Percentiles rank a stretch among this genome's conserved stretches.
Evolutionary conservation across 2,113 vertebrate species (phyloP).

Genomic region (Embiotoca jacksoni): DNA sequence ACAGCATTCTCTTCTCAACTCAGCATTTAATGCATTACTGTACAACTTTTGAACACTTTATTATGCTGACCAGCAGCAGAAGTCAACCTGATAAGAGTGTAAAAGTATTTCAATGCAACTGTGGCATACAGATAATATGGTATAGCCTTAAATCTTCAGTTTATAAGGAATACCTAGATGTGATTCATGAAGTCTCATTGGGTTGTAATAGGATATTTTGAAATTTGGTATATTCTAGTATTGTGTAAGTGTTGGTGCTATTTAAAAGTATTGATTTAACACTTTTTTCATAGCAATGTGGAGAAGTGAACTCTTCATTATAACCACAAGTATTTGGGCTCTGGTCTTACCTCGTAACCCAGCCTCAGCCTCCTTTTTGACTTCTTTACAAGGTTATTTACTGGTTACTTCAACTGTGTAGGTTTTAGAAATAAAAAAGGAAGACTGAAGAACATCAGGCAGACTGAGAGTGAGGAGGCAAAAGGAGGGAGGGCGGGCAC

Average conservation of each 20-base stretch:
- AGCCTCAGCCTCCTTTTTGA: not conserved
- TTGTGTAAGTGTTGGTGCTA: not conserved
- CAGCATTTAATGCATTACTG: too few species aligned
- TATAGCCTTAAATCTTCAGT: too few species aligned
- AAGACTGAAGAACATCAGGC: conserved; percentile 16
- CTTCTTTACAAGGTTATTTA: not conserved
- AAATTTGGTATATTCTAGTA: not conserved
- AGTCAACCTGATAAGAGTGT: too few species aligned
- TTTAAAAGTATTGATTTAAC: not conserved
- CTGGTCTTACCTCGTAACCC: not conserved
- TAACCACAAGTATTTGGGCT: not conserved
- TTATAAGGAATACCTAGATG: not conserved
- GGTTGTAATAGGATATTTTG: not conserved
- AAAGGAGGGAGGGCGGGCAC: conserved; percentile 58
- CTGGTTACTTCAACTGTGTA: conserved; percentile 2
- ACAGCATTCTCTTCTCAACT: too few species aligned
- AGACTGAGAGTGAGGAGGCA: conserved; percentile 43
- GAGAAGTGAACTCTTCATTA: not conserved
- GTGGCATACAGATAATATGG: too few species aligned
- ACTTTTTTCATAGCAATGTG: not conserved
- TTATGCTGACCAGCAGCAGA: too few species aligned
- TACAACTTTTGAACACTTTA: too few species aligned
- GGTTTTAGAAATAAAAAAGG: conserved; percentile 19
- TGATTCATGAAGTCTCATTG: not conserved
- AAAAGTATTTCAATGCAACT: too few species aligned